Evolutionary conservation across 2,888 invertebrate species (phyloP).

Genomic region (Nomada fabriciana): DNA sequence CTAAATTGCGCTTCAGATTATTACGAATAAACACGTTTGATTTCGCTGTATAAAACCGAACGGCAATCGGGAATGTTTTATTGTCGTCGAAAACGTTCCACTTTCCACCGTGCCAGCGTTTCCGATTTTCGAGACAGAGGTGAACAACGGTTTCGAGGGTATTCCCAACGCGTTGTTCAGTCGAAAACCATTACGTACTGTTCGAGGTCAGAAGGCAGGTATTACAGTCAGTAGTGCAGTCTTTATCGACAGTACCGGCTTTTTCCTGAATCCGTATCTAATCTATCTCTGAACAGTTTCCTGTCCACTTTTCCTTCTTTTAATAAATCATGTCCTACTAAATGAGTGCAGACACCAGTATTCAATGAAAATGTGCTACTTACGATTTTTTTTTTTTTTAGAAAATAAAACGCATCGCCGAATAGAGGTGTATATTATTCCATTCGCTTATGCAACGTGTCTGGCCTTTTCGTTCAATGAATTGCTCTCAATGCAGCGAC

Average conservation of each 20-base stretch:
- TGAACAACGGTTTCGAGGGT: neutral
- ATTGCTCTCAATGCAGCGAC: neutral
- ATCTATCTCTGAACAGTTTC: constrained; percentile 17
- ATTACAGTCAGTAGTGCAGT: constrained; percentile 34
- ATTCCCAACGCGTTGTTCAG: neutral
- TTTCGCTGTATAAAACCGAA: too few species aligned
- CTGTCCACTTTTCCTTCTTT: constrained; percentile 6
- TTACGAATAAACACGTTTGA: neutral
- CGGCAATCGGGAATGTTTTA: neutral
- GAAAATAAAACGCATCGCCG: constrained; percentile 4
- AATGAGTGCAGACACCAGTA: neutral
- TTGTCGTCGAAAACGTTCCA: neutral
- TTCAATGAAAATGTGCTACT: constrained; percentile 52
- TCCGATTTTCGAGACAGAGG: constrained; percentile 9
- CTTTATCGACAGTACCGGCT: constrained; percentile 50
- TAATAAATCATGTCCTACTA: constrained; percentile 1
- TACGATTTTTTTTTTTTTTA: constrained; percentile 48
- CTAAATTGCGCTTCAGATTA: neutral
- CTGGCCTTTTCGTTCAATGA: constrained; percentile 6
- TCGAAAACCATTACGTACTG: constrained; percentile 38
- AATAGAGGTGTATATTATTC: neutral
- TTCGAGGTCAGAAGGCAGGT: constrained; percentile 53
- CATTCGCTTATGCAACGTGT: neutral
- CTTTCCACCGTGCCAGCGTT: neutral
- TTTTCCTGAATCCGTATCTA: constrained; percentile 21